Evolutionary conservation across 2,113 vertebrate species (phyloP).

Genomic region (Catharus minimus): DNA sequence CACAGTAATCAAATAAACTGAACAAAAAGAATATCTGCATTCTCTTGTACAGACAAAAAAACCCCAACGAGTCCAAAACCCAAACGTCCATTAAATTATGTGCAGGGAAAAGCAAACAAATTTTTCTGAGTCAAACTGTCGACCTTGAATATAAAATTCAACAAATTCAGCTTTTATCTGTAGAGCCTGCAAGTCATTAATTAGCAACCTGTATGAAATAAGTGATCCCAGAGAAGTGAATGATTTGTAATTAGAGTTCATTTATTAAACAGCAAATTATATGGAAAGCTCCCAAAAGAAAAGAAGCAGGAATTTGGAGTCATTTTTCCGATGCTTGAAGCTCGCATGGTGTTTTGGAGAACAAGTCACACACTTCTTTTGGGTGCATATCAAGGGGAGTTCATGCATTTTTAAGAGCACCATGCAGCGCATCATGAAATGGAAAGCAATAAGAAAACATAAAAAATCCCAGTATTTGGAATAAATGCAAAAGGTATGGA

Average conservation of each 20-base stretch:
- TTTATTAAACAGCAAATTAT: not conserved
- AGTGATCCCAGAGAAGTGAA: not conserved
- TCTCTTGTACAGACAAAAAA: not conserved
- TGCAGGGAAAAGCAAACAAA: not conserved
- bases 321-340: not conserved
- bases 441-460: not conserved
- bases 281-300: not conserved
- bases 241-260: not conserved
- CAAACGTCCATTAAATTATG: not conserved
- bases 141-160: not conserved
- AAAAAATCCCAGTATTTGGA: not conserved
- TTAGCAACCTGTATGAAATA: not conserved
- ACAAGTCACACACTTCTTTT: not conserved
- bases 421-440: not conserved
- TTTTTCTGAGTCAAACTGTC: not conserved
- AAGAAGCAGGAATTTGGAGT: not conserved
- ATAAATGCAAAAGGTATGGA: not conserved
- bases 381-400: fast-evolving
- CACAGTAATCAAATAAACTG: not conserved
- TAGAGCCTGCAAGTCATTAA: not conserved
- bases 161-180: not conserved
- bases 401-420: not conserved
- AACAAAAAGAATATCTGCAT: not conserved
- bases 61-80: fast-evolving
- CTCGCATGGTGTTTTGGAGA: not conserved